These are phyloP conservation scores for Morinoia aosen DNA, from an alignment of 2,888 invertebrate genomes.

Conservation along the genomic window DNA sequence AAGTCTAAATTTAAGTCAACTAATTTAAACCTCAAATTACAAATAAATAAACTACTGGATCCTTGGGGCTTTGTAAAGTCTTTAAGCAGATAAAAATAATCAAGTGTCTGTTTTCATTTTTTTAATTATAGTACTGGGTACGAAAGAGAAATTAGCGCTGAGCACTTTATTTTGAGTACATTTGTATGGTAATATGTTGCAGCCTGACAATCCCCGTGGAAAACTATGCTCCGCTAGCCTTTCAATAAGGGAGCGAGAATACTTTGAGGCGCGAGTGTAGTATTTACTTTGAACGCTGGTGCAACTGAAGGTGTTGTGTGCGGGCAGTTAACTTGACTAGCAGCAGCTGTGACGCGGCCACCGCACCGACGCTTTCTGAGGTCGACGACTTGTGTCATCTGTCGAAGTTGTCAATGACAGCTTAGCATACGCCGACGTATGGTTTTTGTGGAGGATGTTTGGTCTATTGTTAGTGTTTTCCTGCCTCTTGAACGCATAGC, in stretches of 20 bases:
- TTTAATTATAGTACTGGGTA: too few species aligned
- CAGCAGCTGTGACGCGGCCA: background rate
- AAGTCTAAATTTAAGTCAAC: too few species aligned
- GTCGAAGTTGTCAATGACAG: conserved; percentile 7
- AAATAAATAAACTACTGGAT: too few species aligned
- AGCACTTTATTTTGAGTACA: background rate
- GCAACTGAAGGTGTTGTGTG: conserved; percentile 14
- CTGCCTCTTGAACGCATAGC: background rate
- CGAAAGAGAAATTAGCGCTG: background rate
- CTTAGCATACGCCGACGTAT: background rate
- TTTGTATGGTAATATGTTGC: background rate
- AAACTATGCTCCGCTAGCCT: background rate
- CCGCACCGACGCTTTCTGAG: background rate
- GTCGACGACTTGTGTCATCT: conserved; percentile 23
- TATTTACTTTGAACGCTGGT: background rate
- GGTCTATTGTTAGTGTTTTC: background rate
- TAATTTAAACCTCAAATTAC: too few species aligned
- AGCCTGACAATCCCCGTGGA: background rate
- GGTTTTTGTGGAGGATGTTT: background rate
- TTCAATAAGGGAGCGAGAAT: background rate
- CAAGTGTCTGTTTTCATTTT: too few species aligned
- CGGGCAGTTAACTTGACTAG: background rate
- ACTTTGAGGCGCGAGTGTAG: background rate
- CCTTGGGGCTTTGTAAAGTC: too few species aligned
- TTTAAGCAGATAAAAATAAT: too few species aligned